Conservation (phyloP, 2,888 invertebrate genomes). For the Shargacucullia verbasci region DNA sequence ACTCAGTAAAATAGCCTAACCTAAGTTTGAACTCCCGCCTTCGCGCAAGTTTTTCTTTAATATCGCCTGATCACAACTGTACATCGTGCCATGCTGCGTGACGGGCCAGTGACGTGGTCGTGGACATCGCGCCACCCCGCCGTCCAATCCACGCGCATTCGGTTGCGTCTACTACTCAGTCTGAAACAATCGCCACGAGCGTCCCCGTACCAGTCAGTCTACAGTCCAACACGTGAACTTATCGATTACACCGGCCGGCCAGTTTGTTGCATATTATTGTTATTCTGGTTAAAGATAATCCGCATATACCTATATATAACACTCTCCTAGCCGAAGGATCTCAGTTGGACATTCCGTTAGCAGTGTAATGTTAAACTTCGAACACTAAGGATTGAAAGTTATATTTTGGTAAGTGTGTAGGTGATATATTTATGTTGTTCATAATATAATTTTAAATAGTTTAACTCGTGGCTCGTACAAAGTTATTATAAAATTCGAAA, state of each 20-base stretch:
- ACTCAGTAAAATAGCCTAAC: conserved; percentile 11
- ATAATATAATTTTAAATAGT: no score
- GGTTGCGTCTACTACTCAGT: conserved; percentile 59
- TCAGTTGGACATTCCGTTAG: no score
- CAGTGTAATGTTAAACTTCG: no score
- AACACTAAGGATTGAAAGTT: no score
- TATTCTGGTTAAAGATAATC: conserved; percentile 28
- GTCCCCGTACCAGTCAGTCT: conserved; percentile 54
- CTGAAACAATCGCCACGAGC: conserved; percentile 46
- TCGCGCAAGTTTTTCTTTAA: conserved; percentile 38
- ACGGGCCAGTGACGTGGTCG: conserved; percentile 77
- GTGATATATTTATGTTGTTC: no score
- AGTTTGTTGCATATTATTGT: conserved; percentile 45
- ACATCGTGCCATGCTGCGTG: conserved; percentile 61
- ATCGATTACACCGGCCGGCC: conserved; percentile 57
- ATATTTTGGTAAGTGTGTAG: conserved; percentile 36
- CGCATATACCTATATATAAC: conserved; percentile 36
- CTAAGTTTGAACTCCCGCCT: conserved; percentile 51
- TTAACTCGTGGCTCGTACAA: no score
- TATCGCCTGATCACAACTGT: conserved; percentile 61
- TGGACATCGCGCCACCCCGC: conserved; percentile 80
- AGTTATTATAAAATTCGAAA: no score
- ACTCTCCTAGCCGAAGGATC: no score
- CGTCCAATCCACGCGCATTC: conserved; percentile 77
- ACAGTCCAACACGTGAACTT: conserved; percentile 75